Evolutionary conservation across 2,888 invertebrate genomes (phyloP), one percentile per base, ranked within the genome.

Genomic region (Leptinotarsa tumamoca): DNA sequence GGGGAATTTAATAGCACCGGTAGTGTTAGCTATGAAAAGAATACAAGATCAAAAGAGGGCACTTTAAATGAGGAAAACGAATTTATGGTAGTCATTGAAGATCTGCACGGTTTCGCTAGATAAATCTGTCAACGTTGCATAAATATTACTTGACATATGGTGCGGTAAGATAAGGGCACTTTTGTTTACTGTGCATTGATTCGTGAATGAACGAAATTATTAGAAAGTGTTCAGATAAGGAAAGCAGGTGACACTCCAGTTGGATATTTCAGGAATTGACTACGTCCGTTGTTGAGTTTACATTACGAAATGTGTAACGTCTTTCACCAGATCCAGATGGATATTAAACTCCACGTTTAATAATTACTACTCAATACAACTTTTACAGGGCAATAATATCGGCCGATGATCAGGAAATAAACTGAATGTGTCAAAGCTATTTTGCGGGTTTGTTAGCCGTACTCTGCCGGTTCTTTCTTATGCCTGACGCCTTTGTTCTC

Each of bases 31-130:
- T 75, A 75, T 68, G 75, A 72, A 75, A 75, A 75, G 71, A 75
- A 75, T 75, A 75, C 72, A 71, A 43, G 75, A 75, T 75, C 75
- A 75, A 75, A 75, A 72, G 75, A 75, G 75, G 75, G 75, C 72
- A 75, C 75, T 75, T 75, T 72, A 72, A 72, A 75, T 75, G 75
- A 75, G 71, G 71, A 75, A 75, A 75, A 75, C 72, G 75, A 75
- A 75, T 75, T 75, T 75, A 75, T 75, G 75, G 54, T 75, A 67
- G 75, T 66, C 75, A 72, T 72, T 72, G 75, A 68, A 63, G 43
- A 63, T 63, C 63, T 63, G 63, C 63, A 63, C 63, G 33, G 63
- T 63, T 63, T 63, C 33, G 63, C 33, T n/a, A 17, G n/a, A 63
- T 63, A 63, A 63, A 63, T 63, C 63, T 63, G 63, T 43, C 63